phyloP scores from a whole-genome alignment of 2,797 vertebrate species.

The Sebastes umbrosus region DNA sequence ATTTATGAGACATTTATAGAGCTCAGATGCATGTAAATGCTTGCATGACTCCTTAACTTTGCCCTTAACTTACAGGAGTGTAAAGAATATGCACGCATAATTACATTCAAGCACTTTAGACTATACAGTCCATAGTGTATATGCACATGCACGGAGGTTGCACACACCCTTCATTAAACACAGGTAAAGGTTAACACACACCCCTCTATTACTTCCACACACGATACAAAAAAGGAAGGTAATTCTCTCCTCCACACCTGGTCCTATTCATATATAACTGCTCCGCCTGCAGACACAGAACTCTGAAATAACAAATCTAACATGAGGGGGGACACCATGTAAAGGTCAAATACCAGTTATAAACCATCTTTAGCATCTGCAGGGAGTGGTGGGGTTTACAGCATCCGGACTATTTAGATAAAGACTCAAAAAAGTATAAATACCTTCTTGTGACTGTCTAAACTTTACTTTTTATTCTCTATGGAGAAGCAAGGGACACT shows the following conservation, averaged over 20 bases:
- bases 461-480: background rate
- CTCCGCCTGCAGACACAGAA: conserved; percentile 35
- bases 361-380: background rate
- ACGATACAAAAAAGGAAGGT: conserved; percentile 36
- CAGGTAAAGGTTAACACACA: conserved; percentile 18
- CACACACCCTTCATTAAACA: conserved; percentile 32
- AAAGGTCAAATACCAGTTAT: background rate
- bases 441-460: background rate
- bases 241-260: conserved; percentile 39
- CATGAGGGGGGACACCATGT: background rate
- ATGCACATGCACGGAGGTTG: background rate
- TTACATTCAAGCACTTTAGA: background rate
- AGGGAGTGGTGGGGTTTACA: background rate
- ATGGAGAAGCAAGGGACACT: background rate
- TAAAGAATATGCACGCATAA: background rate
- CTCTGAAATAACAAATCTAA: background rate
- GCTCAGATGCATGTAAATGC: background rate
- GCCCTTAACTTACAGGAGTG: background rate
- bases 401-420: background rate
- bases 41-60: background rate
- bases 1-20: conserved; percentile 15
- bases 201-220: conserved; percentile 20
- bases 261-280: background rate
- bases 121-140: background rate
- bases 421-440: background rate